These are phyloP conservation scores for Psephotus haematonotus DNA, from an alignment of 2,113 vertebrate genomes.

Conservation along the genomic window DNA sequence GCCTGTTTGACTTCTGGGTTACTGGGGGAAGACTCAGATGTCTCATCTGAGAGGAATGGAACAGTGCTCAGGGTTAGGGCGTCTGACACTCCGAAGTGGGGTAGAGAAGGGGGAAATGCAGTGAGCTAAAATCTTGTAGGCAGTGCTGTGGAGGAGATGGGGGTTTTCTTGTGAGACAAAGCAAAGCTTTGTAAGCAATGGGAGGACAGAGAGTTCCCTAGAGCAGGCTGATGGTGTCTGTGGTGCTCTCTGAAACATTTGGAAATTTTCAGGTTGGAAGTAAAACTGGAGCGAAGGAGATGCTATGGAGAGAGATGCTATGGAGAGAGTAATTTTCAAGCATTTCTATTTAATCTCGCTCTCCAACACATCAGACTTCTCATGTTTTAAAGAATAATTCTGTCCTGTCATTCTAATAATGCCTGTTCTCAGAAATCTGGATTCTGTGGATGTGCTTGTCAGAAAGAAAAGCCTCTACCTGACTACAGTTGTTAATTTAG, in stretches of 20 bases:
- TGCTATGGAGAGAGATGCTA: not conserved
- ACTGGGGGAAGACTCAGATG: not conserved
- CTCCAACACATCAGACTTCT: not conserved
- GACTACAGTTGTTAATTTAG: not conserved
- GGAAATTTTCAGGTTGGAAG: not conserved
- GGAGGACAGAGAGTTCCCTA: not conserved
- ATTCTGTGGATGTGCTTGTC: not conserved
- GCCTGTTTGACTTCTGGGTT: not conserved
- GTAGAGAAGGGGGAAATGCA: not conserved
- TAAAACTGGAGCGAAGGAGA: not conserved
- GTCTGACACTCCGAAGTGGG: not conserved
- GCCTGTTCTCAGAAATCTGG: not conserved
- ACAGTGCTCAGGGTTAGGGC: not conserved
- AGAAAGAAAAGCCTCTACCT: not conserved
- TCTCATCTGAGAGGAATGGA: not conserved
- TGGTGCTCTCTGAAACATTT: not conserved
- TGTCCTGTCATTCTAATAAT: not conserved
- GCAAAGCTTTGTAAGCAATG: not conserved
- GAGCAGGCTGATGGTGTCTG: not conserved
- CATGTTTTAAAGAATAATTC: not conserved
- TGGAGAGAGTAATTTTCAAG: not conserved
- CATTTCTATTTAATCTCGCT: not conserved
- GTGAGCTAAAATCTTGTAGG: not conserved
- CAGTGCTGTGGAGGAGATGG: not conserved
- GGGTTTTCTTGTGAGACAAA: not conserved